Conservation (phyloP, 2,113 vertebrate genomes). For the Tretioscincus oriximinensis region DNA sequence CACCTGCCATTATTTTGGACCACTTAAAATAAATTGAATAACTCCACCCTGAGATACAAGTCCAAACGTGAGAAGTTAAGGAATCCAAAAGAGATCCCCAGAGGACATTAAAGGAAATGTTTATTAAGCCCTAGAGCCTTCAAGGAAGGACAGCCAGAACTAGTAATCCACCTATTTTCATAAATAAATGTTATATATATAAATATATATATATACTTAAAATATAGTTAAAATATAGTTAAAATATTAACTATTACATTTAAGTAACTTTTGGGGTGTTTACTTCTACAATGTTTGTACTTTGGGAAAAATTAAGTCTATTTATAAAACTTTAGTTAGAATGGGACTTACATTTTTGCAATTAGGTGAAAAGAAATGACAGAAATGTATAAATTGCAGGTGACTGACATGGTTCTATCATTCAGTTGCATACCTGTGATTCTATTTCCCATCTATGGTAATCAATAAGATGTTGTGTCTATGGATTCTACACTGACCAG, state of each 20-base stretch:
- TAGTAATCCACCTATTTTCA: slow-evolving; percentile 1
- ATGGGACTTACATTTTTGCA: neutral
- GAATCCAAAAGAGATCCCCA: slow-evolving; percentile 35
- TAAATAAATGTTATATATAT: slow-evolving; percentile 32
- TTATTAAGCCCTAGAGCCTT: slow-evolving; percentile 31
- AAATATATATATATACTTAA: slow-evolving; percentile 8
- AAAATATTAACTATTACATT: slow-evolving; percentile 32
- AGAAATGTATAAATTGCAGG: neutral
- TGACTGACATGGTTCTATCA: neutral
- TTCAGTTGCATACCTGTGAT: neutral
- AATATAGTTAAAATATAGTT: too few species aligned
- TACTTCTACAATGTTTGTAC: neutral
- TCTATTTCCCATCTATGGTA: neutral
- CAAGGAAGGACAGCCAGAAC: slow-evolving; percentile 35
- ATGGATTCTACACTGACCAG: too few species aligned
- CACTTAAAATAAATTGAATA: slow-evolving; percentile 47
- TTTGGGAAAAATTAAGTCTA: neutral
- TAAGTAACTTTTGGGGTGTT: slow-evolving; percentile 5
- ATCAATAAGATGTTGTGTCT: too few species aligned
- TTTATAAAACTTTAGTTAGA: neutral
- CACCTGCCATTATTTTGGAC: slow-evolving; percentile 47
- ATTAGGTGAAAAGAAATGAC: neutral
- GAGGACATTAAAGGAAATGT: slow-evolving; percentile 36
- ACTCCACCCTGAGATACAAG: slow-evolving; percentile 48
- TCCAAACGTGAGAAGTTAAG: slow-evolving; percentile 51